These are phyloP conservation scores for Atethmia centrago DNA, from an alignment of 2,888 invertebrate species.

Conservation along the genomic window DNA sequence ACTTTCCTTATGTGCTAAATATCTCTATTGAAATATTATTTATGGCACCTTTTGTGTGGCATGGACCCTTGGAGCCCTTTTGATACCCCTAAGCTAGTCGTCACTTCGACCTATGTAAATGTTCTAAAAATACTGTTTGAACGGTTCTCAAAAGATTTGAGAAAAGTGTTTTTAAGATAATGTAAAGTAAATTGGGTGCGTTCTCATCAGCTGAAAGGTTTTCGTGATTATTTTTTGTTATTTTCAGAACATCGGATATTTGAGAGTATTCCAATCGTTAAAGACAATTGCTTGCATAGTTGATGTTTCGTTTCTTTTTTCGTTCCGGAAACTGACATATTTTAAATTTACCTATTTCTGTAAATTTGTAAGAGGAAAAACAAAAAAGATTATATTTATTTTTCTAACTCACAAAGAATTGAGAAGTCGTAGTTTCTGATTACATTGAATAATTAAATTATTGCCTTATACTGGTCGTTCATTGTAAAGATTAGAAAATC, in stretches of 20 bases:
- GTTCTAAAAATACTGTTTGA: neutral
- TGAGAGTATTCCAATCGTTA: neutral
- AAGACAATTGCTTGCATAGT: neutral
- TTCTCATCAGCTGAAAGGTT: neutral
- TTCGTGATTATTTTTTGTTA: neutral
- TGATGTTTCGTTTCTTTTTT: too few relatives aligned
- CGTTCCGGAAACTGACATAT: too few relatives aligned
- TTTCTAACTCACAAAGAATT: neutral
- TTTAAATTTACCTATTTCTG: neutral
- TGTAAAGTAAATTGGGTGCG: neutral
- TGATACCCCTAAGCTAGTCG: neutral
- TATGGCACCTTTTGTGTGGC: slow-evolving; percentile 1
- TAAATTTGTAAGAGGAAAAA: neutral
- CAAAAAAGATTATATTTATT: neutral
- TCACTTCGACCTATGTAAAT: neutral
- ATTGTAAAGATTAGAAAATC: neutral
- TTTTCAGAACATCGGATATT: neutral
- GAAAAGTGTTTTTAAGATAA: neutral
- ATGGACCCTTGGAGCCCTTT: neutral
- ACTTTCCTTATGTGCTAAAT: slow-evolving; percentile 10
- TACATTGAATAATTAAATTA: too few relatives aligned
- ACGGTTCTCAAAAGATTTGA: slow-evolving; percentile 13
- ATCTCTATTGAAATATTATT: slow-evolving; percentile 28
- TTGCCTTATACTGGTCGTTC: too few relatives aligned
- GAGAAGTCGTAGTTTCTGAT: neutral